Evolutionary conservation across 2,113 vertebrate genomes (phyloP).

Genomic region (Macroglossus sobrinus): DNA sequence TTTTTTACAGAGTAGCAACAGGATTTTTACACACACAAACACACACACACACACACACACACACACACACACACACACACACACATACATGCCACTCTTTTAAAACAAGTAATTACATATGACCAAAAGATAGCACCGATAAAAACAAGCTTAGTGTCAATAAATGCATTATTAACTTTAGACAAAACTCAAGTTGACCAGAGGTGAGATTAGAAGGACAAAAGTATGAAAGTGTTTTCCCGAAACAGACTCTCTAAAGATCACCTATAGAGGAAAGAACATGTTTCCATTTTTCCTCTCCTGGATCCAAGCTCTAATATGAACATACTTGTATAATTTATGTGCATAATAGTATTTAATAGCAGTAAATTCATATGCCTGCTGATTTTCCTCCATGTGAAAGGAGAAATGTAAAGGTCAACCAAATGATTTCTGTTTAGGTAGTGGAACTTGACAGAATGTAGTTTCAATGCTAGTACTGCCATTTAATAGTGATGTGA

Average conservation of each 20-base stretch:
- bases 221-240: constrained; percentile 41
- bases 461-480: background rate
- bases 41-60: background rate
- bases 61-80: background rate
- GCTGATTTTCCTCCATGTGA: constrained; percentile 40
- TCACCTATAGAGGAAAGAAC: constrained; percentile 15
- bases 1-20: background rate
- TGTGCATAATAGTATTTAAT: constrained; percentile 38
- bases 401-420: constrained; percentile 40
- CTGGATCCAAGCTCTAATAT: background rate
- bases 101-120: constrained; percentile 35
- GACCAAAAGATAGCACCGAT: constrained; percentile 26
- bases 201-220: background rate
- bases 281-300: background rate
- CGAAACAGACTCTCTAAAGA: constrained; percentile 31
- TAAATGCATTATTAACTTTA: constrained; percentile 6
- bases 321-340: constrained; percentile 58
- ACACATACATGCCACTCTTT: background rate
- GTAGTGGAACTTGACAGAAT: constrained; percentile 6
- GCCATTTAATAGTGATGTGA: background rate
- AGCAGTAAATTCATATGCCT: constrained; percentile 39
- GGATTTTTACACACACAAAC: constrained; percentile 13
- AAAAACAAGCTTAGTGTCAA: constrained; percentile 28
- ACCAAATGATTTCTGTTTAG: constrained; percentile 19
- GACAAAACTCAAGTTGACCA: constrained; percentile 40